Evolutionary conservation across 2,113 vertebrate genomes (phyloP), one percentile per base, ranked within the genome.

Genomic region (Leiothrix lutea): DNA sequence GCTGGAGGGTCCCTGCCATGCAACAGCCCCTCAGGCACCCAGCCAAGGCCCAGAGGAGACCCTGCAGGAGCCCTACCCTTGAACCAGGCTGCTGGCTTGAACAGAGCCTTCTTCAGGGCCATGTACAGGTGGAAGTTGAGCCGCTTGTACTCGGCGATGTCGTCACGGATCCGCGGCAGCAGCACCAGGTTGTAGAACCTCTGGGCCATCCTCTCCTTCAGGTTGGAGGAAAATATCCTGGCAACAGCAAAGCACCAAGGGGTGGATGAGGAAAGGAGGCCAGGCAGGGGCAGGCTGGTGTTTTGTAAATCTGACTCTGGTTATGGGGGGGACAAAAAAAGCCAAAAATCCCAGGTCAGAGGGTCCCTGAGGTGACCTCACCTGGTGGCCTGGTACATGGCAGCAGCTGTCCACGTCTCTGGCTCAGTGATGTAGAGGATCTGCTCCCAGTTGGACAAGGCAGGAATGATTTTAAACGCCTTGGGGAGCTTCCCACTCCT

Each of bases 321-420:
- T n/a, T 48, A 28, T 0, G 17, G 35, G 13, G 35, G 13, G 40
- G 40, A 40, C 17, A 14, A 9, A 38, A 38, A 67, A 50, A 45
- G 6, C 5, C 20, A 16, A 20, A 47, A 40, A 16, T 16, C 7
- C 42, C 31, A 7, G 0, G 1, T 2, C 17, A 21, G 78, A 64
- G 29, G 5, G 28, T 62, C 31, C 14, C n/a, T 21, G 57, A 60
- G 22, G 6, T 8, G 25, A 11, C 9, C 92, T 60, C 26, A 99
- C 99, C 99, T 98, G 12, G 99, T 99, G 86, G 99, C 99, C 64
- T 99, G 99, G 97, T 99, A 99, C 99, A 99, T 99, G 60, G 99
- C 99, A 33, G 99, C 99, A 9, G 99, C 99, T 2, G 98, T 99
- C 99, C 99, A 99, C 0, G 97, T 94, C 97, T 99, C 99, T 0